These are phyloP conservation scores for Drosophila neotestacea DNA, from an alignment of 2,888 invertebrate species.

Conservation along the genomic window DNA sequence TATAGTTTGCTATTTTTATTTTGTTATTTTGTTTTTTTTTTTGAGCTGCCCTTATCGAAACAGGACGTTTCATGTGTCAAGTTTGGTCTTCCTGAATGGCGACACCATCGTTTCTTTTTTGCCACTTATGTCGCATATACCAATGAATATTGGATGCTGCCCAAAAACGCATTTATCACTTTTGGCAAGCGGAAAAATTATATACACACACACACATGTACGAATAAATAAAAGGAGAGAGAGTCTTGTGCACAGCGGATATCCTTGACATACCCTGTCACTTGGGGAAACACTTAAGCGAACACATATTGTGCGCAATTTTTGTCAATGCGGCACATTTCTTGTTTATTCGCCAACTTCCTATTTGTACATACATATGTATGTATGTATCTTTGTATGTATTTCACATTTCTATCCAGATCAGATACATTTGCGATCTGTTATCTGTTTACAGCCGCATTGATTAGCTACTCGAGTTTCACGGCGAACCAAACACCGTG, in stretches of 20 bases:
- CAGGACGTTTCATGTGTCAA: constrained; percentile 75
- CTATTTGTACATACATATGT: neutral
- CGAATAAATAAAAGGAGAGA: constrained; percentile 33
- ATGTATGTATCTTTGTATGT: neutral
- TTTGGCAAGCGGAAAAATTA: constrained; percentile 70
- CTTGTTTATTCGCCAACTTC: constrained; percentile 9
- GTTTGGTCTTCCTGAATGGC: constrained; percentile 64
- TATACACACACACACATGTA: constrained; percentile 42
- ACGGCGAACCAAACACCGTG: constrained; percentile 43
- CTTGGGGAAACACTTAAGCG: constrained; percentile 40
- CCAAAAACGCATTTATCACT: constrained; percentile 68
- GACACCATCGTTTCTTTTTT: constrained; percentile 39
- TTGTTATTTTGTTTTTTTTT: neutral
- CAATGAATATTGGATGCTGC: constrained; percentile 34
- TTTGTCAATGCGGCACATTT: constrained; percentile 48
- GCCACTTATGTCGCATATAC: constrained; percentile 6
- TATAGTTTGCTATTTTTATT: constrained; percentile 4
- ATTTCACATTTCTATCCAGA: neutral
- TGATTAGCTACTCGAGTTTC: constrained; percentile 61
- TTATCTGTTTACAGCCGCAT: constrained; percentile 35
- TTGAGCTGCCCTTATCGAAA: constrained; percentile 27
- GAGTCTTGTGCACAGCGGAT: constrained; percentile 80
- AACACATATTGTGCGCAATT: constrained; percentile 62
- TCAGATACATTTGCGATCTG: constrained; percentile 44
- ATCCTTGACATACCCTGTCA: constrained; percentile 85